These are phyloP conservation scores for Mus pahari DNA, from an alignment of 2,113 vertebrate species.

Conservation along the genomic window DNA sequence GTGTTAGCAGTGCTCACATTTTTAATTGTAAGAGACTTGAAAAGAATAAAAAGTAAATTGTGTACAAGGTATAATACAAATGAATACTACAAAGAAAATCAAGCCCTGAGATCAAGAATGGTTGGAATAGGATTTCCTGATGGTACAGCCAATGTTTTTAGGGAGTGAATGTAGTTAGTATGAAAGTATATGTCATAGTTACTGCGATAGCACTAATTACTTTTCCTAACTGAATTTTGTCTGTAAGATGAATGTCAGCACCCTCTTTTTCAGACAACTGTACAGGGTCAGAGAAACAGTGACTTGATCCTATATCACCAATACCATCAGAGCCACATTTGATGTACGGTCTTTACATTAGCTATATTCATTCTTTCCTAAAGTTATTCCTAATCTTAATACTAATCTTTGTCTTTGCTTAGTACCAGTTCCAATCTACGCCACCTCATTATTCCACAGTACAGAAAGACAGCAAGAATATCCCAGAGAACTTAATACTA, in stretches of 20 bases:
- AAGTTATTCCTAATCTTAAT: neutral
- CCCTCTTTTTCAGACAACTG: neutral
- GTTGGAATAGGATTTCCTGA: neutral
- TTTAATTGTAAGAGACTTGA: neutral
- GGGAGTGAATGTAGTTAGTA: neutral
- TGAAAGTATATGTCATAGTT: neutral
- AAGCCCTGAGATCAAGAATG: neutral
- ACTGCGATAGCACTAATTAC: neutral
- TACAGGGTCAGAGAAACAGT: neutral
- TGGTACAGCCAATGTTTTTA: neutral
- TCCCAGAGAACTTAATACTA: neutral
- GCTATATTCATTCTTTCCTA: neutral
- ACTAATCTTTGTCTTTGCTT: neutral
- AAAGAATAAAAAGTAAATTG: neutral
- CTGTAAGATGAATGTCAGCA: neutral
- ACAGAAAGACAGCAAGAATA: neutral
- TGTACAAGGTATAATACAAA: neutral
- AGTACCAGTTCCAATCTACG: neutral
- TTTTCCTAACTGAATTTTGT: neutral
- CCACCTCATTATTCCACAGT: neutral
- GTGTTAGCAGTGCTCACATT: neutral
- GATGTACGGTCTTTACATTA: neutral
- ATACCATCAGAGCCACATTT: neutral
- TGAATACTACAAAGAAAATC: neutral
- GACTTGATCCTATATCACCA: neutral